phyloP scores from a whole-genome alignment of 2,797 vertebrate genomes.

The Halcyon smyrnensis region DNA sequence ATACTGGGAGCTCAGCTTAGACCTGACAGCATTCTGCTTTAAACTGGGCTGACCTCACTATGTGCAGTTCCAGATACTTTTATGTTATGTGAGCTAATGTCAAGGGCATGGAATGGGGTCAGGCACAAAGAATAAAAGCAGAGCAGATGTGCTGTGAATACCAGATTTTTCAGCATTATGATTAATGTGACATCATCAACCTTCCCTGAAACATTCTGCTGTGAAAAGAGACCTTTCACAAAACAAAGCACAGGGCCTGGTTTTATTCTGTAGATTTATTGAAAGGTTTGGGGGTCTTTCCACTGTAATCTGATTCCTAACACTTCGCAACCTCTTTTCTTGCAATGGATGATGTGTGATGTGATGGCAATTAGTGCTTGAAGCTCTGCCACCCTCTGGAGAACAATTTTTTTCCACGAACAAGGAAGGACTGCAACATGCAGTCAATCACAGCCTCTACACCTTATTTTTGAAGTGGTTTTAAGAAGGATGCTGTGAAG shows the following conservation, averaged over 20 bases:
- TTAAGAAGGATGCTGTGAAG: not conserved
- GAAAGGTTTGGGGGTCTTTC: not conserved
- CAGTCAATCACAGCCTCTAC: not conserved
- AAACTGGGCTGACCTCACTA: not conserved
- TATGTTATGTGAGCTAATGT: not conserved
- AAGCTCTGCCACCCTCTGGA: not conserved
- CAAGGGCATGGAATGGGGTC: not conserved
- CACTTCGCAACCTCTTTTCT: not conserved
- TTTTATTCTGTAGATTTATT: not conserved
- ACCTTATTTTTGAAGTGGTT: not conserved
- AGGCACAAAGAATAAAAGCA: not conserved
- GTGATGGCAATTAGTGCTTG: not conserved
- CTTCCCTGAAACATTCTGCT: not conserved
- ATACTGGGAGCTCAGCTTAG: not conserved
- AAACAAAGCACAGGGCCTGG: not conserved
- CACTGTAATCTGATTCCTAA: not conserved
- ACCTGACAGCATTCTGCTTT: not conserved
- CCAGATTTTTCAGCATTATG: not conserved
- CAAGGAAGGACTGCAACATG: not conserved
- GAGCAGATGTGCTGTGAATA: slow-evolving; percentile 32
- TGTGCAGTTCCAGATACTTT: not conserved
- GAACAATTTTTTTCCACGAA: not conserved
- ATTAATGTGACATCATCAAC: not conserved
- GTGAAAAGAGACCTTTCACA: not conserved
- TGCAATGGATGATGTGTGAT: not conserved